phyloP scores from a whole-genome alignment of 2,888 invertebrate species.

The Clanis bilineata region DNA sequence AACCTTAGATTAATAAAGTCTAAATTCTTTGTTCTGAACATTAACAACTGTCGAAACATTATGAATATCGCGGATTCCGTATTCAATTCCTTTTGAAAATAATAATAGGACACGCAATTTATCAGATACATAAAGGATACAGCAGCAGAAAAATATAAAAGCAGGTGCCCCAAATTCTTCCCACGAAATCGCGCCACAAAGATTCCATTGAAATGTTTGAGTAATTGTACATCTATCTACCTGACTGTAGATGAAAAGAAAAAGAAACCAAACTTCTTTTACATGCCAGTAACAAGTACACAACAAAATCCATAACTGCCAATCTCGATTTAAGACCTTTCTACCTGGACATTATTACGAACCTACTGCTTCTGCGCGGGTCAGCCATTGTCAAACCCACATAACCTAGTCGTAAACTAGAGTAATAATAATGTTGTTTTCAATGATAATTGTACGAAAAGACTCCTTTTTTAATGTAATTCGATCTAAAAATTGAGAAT shows the following conservation, averaged over 20 bases:
- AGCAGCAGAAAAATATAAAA: constrained; percentile 10
- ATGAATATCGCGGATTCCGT: not conserved
- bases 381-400: constrained; percentile 58
- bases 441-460: constrained; percentile 23
- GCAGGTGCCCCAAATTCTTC: constrained; percentile 30
- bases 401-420: constrained; percentile 54
- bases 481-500: not conserved
- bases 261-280: constrained; percentile 16
- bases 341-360: constrained; percentile 41
- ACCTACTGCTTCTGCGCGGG: constrained; percentile 66
- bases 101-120: not conserved
- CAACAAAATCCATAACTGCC: constrained; percentile 47
- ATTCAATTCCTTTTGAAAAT: not conserved
- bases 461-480: not conserved
- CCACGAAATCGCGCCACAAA: constrained; percentile 28
- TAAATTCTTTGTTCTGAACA: too few relatives aligned
- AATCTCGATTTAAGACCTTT: constrained; percentile 41
- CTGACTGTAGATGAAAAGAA: constrained; percentile 19
- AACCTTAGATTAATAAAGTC: too few relatives aligned
- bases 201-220: constrained; percentile 13
- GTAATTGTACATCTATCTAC: constrained; percentile 21
- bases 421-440: constrained; percentile 17
- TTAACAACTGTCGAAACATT: too few relatives aligned
- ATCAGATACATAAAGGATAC: not conserved
- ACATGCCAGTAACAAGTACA: constrained; percentile 21